Evolutionary conservation across 2,888 invertebrate genomes (phyloP).

Genomic region (Stramonita haemastoma): DNA sequence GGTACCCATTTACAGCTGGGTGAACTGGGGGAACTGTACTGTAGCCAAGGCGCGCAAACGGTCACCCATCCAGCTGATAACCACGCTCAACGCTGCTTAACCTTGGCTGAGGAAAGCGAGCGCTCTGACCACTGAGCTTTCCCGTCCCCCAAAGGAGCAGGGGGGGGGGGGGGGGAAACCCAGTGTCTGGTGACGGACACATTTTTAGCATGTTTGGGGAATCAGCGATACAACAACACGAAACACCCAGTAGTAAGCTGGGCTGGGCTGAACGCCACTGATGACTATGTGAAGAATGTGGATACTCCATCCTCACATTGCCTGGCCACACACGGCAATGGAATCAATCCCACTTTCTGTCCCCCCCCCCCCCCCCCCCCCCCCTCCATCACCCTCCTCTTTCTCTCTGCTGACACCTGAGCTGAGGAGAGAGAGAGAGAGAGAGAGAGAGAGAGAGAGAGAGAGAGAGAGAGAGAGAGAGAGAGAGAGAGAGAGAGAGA

Average conservation of each 20-base stretch:
- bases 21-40: no score
- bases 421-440: background rate
- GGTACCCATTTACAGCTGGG: no score
- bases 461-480: no score
- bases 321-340: background rate
- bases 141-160: no score
- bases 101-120: no score
- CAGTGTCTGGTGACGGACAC: constrained; percentile 23
- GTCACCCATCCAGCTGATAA: no score
- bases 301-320: background rate
- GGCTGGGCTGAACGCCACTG: constrained; percentile 2
- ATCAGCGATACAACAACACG: constrained; percentile 30
- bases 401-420: background rate
- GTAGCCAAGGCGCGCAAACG: no score
- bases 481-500: no score
- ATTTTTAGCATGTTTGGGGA: constrained; percentile 35
- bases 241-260: constrained; percentile 10
- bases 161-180: background rate
- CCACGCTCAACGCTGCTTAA: no score
- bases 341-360: background rate
- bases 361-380: background rate
- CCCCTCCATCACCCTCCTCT: background rate
- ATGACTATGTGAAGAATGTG: constrained; percentile 28
- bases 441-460: no score
- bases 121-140: no score